Conservation (phyloP, 1,140 invertebrate species). For the Holotrichia oblita region DNA sequence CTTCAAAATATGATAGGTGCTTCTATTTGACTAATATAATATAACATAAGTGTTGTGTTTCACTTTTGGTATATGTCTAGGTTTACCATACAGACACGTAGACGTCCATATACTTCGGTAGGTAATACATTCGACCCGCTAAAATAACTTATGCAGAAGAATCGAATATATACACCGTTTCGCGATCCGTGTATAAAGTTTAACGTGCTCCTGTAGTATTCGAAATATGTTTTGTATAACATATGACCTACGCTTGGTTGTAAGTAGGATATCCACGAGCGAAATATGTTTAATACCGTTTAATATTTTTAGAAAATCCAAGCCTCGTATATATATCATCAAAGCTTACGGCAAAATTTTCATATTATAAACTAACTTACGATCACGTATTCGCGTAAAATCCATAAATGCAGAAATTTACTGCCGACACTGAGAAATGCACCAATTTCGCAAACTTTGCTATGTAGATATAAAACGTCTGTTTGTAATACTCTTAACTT, state of each 20-base stretch:
- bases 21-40: no score
- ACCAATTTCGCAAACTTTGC: conserved; percentile 28
- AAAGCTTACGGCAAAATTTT: neutral
- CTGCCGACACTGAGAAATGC: conserved; percentile 11
- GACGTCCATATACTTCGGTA: no score
- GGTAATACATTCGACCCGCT: conserved; percentile 4
- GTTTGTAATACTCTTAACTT: conserved; percentile 25
- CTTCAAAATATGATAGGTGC: no score
- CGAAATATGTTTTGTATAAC: conserved; percentile 17
- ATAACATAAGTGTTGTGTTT: no score
- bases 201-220: neutral
- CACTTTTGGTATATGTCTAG: no score
- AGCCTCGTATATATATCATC: neutral
- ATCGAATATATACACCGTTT: conserved; percentile 10
- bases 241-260: neutral
- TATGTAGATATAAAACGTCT: conserved; percentile 14
- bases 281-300: conserved; percentile 30
- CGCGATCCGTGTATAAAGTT: neutral
- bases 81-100: no score
- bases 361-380: conserved; percentile 29
- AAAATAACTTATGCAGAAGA: conserved; percentile 28
- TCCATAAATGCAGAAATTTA: conserved; percentile 29
- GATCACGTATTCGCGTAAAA: conserved; percentile 30
- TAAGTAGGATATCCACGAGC: neutral
- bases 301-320: conserved; percentile 23